These are phyloP conservation scores for Sebastes glaucus DNA, from an alignment of 2,797 vertebrate genomes.

Conservation along the genomic window DNA sequence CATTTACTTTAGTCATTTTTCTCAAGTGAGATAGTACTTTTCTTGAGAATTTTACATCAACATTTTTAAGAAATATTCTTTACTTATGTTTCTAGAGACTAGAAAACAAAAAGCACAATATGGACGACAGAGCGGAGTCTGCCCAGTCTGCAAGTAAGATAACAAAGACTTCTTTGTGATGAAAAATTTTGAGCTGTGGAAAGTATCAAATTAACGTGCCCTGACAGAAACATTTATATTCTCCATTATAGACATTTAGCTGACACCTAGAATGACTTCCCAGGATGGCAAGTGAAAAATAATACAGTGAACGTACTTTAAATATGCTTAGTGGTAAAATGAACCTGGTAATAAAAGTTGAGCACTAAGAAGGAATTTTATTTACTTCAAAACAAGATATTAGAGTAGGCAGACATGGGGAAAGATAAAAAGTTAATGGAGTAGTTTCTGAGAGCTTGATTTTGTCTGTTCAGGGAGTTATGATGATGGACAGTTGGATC, in stretches of 20 bases:
- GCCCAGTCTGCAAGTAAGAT: constrained; percentile 71
- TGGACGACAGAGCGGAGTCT: constrained; percentile 69
- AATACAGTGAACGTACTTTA: neutral
- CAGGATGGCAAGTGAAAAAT: neutral
- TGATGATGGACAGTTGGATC: constrained; percentile 58
- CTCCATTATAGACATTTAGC: neutral
- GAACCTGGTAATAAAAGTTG: neutral
- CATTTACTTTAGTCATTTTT: neutral
- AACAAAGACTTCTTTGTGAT: neutral
- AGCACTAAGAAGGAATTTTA: neutral
- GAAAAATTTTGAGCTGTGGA: neutral
- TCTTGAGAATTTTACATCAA: neutral
- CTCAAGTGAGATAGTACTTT: neutral
- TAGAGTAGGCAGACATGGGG: neutral
- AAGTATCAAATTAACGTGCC: neutral
- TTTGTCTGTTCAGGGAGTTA: constrained; percentile 73
- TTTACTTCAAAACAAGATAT: neutral
- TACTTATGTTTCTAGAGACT: constrained; percentile 78
- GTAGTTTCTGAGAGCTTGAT: neutral
- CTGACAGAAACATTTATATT: neutral
- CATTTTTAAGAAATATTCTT: neutral
- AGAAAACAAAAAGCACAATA: constrained; percentile 79
- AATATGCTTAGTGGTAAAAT: neutral
- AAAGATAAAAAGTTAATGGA: neutral
- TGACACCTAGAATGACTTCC: neutral